Conservation (phyloP, 1,140 invertebrate genomes). For the Leptinotarsa lineolata region DNA sequence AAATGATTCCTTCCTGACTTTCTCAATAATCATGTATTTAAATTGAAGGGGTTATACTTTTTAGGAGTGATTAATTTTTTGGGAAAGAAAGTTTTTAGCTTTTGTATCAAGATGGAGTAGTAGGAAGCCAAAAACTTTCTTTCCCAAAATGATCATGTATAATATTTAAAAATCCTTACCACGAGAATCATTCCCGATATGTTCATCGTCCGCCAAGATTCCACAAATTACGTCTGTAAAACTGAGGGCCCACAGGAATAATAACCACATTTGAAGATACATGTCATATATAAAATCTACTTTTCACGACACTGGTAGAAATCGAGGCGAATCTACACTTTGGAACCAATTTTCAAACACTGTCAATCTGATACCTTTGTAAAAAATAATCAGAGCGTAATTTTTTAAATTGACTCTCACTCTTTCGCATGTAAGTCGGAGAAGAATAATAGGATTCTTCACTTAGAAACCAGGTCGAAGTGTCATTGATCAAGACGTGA, state of each 20-base stretch:
- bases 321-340: not conserved
- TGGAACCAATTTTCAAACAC: conserved; percentile 17
- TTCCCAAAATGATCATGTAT: no score
- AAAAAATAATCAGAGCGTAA: conserved; percentile 28
- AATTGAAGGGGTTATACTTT: no score
- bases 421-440: not conserved
- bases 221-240: conserved; percentile 40
- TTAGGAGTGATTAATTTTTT: no score
- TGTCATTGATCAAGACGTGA: not conserved
- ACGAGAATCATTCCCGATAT: conserved; percentile 36
- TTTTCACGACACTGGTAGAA: not conserved
- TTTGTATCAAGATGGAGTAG: no score
- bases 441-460: conserved; percentile 22
- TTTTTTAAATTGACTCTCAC: conserved; percentile 25
- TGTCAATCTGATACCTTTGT: conserved; percentile 23
- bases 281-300: conserved; percentile 31
- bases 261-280: conserved; percentile 52
- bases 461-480: conserved; percentile 25
- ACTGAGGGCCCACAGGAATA: conserved; percentile 51
- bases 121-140: no score
- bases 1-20: not conserved
- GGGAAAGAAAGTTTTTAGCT: no score
- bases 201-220: conserved; percentile 47
- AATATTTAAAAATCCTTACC: conserved; percentile 32
- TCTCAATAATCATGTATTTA: not conserved